phyloP scores from a whole-genome alignment of 2,113 vertebrate genomes.

The Todiramphus chloris region DNA sequence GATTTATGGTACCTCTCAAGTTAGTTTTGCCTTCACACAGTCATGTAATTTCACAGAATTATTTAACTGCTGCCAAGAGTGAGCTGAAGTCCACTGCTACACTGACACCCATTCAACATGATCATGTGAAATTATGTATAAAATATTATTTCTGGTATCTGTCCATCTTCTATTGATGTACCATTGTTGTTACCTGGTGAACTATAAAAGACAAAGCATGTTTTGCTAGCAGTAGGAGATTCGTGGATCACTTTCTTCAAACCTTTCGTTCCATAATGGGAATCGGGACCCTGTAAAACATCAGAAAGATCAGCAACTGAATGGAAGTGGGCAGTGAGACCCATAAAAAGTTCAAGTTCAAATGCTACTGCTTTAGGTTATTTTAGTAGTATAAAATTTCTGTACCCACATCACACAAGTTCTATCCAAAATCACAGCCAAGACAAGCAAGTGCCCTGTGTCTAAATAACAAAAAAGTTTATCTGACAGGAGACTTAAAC shows the following conservation, averaged over 20 bases:
- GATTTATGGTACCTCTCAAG: constrained; percentile 39
- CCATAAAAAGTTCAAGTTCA: not conserved
- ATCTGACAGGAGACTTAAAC: not conserved
- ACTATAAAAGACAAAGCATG: constrained; percentile 90
- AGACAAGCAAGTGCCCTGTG: not conserved
- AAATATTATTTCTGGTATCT: constrained; percentile 97
- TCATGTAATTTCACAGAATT: constrained; percentile 47
- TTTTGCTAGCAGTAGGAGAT: constrained; percentile 87
- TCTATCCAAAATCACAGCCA: not conserved
- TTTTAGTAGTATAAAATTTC: not conserved
- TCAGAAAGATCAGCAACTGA: not conserved
- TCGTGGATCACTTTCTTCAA: constrained; percentile 91
- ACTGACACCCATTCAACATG: not conserved
- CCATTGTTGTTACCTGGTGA: constrained; percentile 96
- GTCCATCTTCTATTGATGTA: constrained; percentile 94
- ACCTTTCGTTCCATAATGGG: constrained; percentile 94
- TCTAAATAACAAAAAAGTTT: not conserved
- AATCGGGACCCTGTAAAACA: constrained; percentile 87
- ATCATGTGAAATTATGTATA: constrained; percentile 77
- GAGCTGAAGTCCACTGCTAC: not conserved
- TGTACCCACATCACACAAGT: not conserved
- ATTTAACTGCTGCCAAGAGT: constrained; percentile 13
- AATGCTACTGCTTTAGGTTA: not conserved
- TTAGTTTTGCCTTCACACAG: constrained; percentile 18
- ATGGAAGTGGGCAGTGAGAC: not conserved